A percentile compares a stretch with the other conserved stretches of the same genome.
phyloP scores from a whole-genome alignment of 37 sponge, comb jelly and placozoan species.

The Hexactinellida sp. region DNA sequence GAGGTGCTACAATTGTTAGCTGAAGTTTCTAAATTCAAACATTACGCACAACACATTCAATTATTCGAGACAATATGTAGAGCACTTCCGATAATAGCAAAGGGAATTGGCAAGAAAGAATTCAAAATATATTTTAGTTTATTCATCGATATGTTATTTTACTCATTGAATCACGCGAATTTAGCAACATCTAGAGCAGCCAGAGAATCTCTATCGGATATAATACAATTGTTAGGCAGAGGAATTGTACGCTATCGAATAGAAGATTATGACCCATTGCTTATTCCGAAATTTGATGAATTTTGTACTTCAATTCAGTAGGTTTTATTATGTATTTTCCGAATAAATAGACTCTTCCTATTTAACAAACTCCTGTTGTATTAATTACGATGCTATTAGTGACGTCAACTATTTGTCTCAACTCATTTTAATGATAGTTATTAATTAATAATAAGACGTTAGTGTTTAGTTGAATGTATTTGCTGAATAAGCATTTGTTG shows the following conservation, averaged over 20 bases:
- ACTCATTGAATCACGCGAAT: not conserved
- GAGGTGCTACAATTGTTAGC: conserved; percentile 47
- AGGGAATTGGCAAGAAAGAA: not conserved
- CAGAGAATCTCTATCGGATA: not conserved
- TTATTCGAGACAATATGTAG: conserved; percentile 49
- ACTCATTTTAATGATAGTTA: too few relatives aligned
- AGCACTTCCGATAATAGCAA: not conserved
- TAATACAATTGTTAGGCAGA: not conserved
- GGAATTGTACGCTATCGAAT: not conserved
- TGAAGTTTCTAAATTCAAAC: conserved; percentile 31
- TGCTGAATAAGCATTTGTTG: too few relatives aligned
- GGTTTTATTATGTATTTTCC: not conserved
- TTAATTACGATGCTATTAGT: too few relatives aligned
- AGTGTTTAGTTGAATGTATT: too few relatives aligned
- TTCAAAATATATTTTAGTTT: not conserved
- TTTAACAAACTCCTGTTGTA: too few relatives aligned
- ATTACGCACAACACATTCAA: conserved; percentile 59
- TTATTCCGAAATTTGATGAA: not conserved
- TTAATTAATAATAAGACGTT: too few relatives aligned
- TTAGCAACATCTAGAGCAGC: not conserved
- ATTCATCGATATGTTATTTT: not conserved
- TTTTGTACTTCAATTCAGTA: conserved; percentile 13
- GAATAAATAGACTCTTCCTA: too few relatives aligned
- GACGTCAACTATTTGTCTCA: too few relatives aligned
- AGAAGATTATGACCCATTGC: not conserved